phyloP scores from a whole-genome alignment of 1,140 invertebrate genomes.

The Aradophagus sp. region DNA sequence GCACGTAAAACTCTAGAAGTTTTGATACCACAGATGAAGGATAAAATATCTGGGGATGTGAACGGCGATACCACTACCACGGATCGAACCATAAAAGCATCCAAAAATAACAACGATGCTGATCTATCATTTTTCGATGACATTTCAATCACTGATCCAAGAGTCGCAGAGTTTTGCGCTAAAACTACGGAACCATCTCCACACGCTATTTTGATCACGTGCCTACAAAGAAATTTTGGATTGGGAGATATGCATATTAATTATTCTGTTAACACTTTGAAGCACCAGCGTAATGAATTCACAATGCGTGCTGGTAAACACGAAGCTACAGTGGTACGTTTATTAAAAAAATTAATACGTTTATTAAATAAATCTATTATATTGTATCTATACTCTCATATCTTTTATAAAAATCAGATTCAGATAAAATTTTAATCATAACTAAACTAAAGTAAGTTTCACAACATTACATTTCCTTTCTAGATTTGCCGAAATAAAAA shows the following conservation, averaged over 20 bases:
- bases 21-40: constrained; percentile 94
- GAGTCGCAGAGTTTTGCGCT: constrained; percentile 93
- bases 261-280: constrained; percentile 90
- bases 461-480: no score
- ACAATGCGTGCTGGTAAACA: constrained; percentile 96
- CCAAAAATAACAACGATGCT: constrained; percentile 69
- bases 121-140: constrained; percentile 91
- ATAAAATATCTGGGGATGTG: constrained; percentile 80
- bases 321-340: constrained; percentile 82
- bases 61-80: constrained; percentile 75
- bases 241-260: constrained; percentile 91
- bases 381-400: no score
- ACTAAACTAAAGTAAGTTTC: no score
- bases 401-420: no score
- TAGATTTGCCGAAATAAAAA: constrained; percentile 94
- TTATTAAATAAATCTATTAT: no score
- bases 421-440: no score
- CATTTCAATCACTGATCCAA: constrained; percentile 93
- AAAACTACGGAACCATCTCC: constrained; percentile 96
- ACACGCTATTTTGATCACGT: constrained; percentile 93
- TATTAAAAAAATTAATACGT: no score
- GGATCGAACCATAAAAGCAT: constrained; percentile 69
- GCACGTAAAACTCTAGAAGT: constrained; percentile 92
- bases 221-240: constrained; percentile 94
- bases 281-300: constrained; percentile 95